Conservation (phyloP, 2,888 invertebrate genomes). For the Drosophila cognata region DNA sequence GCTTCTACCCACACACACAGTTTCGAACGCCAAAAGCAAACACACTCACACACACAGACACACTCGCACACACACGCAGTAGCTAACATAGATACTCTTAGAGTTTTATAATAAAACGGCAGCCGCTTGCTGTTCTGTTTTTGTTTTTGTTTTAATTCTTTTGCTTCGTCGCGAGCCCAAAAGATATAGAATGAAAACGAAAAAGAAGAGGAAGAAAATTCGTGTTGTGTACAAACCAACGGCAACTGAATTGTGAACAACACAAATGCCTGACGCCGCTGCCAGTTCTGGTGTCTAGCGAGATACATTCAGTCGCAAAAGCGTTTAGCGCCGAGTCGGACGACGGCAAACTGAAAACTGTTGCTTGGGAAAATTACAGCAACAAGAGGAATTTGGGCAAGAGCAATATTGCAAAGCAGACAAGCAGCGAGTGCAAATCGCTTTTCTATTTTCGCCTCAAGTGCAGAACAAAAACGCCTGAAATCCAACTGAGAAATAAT, state of each 20-base stretch:
- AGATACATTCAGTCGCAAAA: conserved; percentile 81
- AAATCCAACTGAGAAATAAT: conserved; percentile 18
- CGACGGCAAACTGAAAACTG: conserved; percentile 38
- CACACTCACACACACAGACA: conserved; percentile 1
- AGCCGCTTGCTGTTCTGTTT: conserved; percentile 56
- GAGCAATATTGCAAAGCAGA: conserved; percentile 61
- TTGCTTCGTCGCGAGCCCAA: conserved; percentile 60
- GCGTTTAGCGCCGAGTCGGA: conserved; percentile 71
- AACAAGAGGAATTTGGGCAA: conserved; percentile 11
- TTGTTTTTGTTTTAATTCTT: conserved; percentile 80
- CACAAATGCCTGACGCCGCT: conserved; percentile 33
- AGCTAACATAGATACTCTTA: conserved; percentile 45
- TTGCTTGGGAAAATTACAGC: conserved; percentile 53
- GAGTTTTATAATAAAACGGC: conserved; percentile 7
- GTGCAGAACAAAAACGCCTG: conserved; percentile 50
- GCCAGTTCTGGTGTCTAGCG: conserved; percentile 68
- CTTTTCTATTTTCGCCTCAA: conserved; percentile 79
- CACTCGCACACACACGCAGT: conserved; percentile 19
- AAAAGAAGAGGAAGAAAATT: background rate
- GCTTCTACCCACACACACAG: conserved; percentile 55
- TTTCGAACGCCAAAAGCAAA: background rate
- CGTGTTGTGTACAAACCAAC: conserved; percentile 34
- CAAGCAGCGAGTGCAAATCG: conserved; percentile 65
- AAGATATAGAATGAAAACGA: conserved; percentile 70
- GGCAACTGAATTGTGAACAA: conserved; percentile 29